phyloP scores from a whole-genome alignment of 1,140 invertebrate species.

The Lordiphosa collinella region DNA sequence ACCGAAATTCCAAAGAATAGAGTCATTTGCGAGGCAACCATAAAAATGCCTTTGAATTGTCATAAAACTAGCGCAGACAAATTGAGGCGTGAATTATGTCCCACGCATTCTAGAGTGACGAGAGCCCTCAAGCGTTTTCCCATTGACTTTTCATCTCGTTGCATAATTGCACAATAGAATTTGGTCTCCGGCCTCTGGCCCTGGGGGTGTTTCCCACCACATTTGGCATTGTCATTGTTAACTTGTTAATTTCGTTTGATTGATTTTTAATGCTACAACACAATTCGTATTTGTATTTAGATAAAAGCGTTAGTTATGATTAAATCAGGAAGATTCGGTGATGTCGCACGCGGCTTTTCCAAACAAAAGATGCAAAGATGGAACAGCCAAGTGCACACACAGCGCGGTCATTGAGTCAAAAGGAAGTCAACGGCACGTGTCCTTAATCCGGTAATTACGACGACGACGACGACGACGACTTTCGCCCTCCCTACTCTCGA shows the following conservation, averaged over 20 bases:
- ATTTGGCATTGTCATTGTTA: slow-evolving; percentile 59
- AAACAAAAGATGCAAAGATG: slow-evolving; percentile 40
- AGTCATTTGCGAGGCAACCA: slow-evolving; percentile 37
- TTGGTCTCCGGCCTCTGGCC: slow-evolving; percentile 7
- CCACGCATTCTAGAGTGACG: slow-evolving; percentile 36
- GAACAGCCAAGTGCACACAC: slow-evolving; percentile 49
- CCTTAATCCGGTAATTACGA: slow-evolving; percentile 75
- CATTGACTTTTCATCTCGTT: slow-evolving; percentile 53
- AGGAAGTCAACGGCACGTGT: slow-evolving; percentile 71
- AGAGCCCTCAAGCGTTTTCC: slow-evolving; percentile 45
- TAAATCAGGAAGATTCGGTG: slow-evolving; percentile 55
- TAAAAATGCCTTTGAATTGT: slow-evolving; percentile 24
- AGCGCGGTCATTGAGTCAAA: slow-evolving; percentile 54
- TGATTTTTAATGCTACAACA: slow-evolving; percentile 66
- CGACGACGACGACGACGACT: slow-evolving; percentile 9
- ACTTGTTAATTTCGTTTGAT: slow-evolving; percentile 76
- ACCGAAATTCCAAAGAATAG: slow-evolving; percentile 69
- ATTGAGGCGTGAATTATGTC: slow-evolving; percentile 46
- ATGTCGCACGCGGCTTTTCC: slow-evolving; percentile 59
- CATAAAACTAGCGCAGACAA: slow-evolving; percentile 47
- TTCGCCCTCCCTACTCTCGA: slow-evolving; percentile 1
- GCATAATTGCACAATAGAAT: slow-evolving; percentile 61
- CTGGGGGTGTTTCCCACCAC: slow-evolving; percentile 13
- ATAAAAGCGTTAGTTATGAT: slow-evolving; percentile 62
- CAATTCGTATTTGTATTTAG: slow-evolving; percentile 37